These are phyloP conservation scores for Variabilichromis moorii DNA, from an alignment of 2,113 vertebrate genomes.

Conservation along the genomic window DNA sequence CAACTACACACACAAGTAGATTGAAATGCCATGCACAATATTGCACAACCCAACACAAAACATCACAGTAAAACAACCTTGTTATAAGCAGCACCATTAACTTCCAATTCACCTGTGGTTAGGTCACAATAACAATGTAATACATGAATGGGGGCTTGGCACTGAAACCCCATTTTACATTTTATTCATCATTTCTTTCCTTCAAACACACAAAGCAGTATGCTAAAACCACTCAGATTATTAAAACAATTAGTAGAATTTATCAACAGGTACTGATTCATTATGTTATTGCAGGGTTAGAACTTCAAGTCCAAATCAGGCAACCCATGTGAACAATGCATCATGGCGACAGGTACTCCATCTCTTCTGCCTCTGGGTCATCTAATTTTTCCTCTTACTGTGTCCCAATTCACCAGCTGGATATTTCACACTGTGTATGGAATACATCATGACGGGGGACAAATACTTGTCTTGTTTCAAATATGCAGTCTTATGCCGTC, in stretches of 20 bases:
- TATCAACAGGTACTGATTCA: not conserved
- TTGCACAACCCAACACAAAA: not conserved
- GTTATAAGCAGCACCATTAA: not conserved
- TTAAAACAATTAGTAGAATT: not conserved
- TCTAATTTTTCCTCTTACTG: constrained; percentile 6
- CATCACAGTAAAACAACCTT: not conserved
- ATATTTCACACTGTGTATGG: not conserved
- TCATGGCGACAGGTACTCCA: constrained; percentile 10
- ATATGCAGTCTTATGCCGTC: not conserved
- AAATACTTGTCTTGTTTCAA: not conserved
- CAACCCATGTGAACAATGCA: not conserved
- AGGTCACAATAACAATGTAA: not conserved
- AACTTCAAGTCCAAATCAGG: not conserved
- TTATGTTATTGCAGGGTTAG: not conserved
- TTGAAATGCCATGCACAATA: not conserved
- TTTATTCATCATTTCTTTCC: not conserved
- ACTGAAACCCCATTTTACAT: not conserved
- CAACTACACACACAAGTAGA: not conserved
- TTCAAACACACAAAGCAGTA: not conserved
- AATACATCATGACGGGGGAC: not conserved
- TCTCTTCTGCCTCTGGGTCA: constrained; percentile 9
- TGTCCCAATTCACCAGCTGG: not conserved
- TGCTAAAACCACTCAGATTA: not conserved
- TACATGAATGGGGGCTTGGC: not conserved
- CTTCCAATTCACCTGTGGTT: not conserved